These are phyloP conservation scores for Microtus oregoni DNA, from an alignment of 2,113 vertebrate genomes.

Conservation along the genomic window DNA sequence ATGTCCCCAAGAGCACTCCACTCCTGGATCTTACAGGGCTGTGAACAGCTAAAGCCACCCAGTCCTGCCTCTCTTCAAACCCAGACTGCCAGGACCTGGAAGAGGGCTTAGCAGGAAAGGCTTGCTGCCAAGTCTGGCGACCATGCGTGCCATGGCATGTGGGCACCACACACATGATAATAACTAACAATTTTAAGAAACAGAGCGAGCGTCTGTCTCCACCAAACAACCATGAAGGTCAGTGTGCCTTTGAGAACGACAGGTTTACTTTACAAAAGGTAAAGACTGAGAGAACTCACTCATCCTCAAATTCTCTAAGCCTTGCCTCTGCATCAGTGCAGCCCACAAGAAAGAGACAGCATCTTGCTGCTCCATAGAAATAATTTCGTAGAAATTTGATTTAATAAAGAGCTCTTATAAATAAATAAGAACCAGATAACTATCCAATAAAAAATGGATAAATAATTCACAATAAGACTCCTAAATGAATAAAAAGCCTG, in stretches of 20 bases:
- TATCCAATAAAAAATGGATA: constrained; percentile 19
- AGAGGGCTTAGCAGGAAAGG: background rate
- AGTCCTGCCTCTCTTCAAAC: background rate
- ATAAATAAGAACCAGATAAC: constrained; percentile 7
- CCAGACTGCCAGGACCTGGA: background rate
- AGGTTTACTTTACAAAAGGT: too few relatives aligned
- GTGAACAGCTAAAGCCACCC: background rate
- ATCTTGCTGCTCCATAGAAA: background rate
- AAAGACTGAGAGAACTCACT: background rate
- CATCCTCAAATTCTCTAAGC: background rate
- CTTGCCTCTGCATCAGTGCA: background rate
- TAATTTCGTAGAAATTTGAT: background rate
- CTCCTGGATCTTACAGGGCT: background rate
- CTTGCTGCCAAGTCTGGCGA: background rate
- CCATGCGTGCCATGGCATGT: background rate
- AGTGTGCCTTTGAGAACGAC: background rate
- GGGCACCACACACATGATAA: too few relatives aligned
- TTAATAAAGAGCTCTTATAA: constrained; percentile 30
- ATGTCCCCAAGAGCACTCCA: background rate
- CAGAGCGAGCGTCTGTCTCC: background rate
- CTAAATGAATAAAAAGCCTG: background rate
- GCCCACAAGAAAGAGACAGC: background rate
- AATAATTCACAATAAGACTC: constrained; percentile 43
- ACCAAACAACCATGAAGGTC: background rate
- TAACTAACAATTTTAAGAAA: background rate